These are phyloP conservation scores for Bombus impatiens DNA, from an alignment of 1,140 invertebrate genomes.

Conservation along the genomic window DNA sequence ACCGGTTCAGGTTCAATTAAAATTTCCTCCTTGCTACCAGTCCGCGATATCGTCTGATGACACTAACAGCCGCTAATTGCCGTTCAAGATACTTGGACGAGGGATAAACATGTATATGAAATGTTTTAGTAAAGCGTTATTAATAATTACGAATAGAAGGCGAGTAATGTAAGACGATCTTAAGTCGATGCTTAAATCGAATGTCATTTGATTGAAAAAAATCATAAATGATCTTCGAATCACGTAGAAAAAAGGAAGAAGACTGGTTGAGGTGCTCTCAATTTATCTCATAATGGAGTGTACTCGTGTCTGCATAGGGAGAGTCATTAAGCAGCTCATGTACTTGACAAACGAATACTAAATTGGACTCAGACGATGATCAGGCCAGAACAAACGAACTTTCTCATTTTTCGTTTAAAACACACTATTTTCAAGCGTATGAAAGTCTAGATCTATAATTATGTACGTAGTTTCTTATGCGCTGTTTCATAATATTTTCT, in stretches of 20 bases:
- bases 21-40: conserved; percentile 18
- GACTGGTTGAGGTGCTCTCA: conserved; percentile 1
- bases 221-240: conserved; percentile 11
- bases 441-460: neutral
- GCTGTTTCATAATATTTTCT: neutral
- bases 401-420: too few relatives aligned
- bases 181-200: neutral
- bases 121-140: neutral
- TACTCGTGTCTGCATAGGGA: neutral
- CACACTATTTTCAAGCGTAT: too few relatives aligned
- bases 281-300: conserved; percentile 45
- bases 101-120: neutral
- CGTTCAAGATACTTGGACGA: neutral
- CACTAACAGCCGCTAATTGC: conserved; percentile 17
- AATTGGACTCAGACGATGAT: neutral
- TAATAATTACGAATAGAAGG: neutral
- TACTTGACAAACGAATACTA: neutral
- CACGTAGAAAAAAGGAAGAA: conserved; percentile 21
- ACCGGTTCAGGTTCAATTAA: conserved; percentile 17
- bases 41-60: conserved; percentile 22
- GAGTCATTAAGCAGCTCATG: neutral
- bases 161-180: neutral
- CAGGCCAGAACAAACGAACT: neutral
- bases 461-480: neutral
- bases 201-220: neutral